These are phyloP conservation scores for Drosophila sordidula DNA, from an alignment of 2,888 invertebrate species.

Conservation along the genomic window DNA sequence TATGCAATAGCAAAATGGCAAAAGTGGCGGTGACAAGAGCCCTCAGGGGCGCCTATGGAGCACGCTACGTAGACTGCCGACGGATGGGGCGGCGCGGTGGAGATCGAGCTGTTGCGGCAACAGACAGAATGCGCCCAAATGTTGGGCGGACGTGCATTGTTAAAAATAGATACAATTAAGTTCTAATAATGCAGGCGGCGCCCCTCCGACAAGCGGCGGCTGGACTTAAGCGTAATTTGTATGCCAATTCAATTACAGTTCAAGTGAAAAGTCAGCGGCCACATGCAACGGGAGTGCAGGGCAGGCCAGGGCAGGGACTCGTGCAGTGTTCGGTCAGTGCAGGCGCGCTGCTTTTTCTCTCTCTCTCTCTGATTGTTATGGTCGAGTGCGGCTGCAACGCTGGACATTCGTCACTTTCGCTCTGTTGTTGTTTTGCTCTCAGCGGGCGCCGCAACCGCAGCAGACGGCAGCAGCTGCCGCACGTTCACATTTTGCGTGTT, in stretches of 20 bases:
- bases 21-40: slow-evolving; percentile 37
- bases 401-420: slow-evolving; percentile 45
- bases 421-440: slow-evolving; percentile 53
- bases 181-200: slow-evolving; percentile 69
- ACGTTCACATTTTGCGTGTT: slow-evolving; percentile 24
- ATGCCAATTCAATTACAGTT: slow-evolving; percentile 75
- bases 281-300: slow-evolving; percentile 48
- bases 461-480: slow-evolving; percentile 31
- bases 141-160: slow-evolving; percentile 63
- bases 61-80: slow-evolving; percentile 26
- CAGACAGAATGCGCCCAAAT: slow-evolving; percentile 47
- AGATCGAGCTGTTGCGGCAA: slow-evolving; percentile 4
- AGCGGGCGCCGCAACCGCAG: slow-evolving; percentile 18
- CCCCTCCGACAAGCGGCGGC: slow-evolving; percentile 17
- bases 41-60: slow-evolving; percentile 43
- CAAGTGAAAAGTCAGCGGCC: slow-evolving; percentile 48
- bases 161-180: slow-evolving; percentile 81
- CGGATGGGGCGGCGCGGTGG: neutral
- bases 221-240: slow-evolving; percentile 40
- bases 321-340: slow-evolving; percentile 25
- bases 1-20: slow-evolving; percentile 48
- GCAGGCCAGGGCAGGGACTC: slow-evolving; percentile 2
- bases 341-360: slow-evolving; percentile 13
- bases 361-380: slow-evolving; percentile 59
- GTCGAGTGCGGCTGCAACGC: slow-evolving; percentile 43